phyloP scores from a whole-genome alignment of 2,797 vertebrate genomes.

The Sebastes minor region DNA sequence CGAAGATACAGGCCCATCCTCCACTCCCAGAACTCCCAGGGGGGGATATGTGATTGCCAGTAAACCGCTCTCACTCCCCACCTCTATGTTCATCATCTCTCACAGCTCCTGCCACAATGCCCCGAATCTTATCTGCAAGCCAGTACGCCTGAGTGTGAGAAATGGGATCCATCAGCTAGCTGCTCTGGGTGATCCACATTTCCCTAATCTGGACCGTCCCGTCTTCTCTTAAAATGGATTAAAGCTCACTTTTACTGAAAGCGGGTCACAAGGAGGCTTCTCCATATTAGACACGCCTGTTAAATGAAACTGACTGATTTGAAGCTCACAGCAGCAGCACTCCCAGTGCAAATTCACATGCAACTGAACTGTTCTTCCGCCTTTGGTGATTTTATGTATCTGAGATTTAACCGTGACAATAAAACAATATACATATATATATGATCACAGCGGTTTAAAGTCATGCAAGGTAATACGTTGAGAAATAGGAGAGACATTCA shows the following conservation, averaged over 20 bases:
- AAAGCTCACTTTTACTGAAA: constrained; percentile 62
- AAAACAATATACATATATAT: constrained; percentile 22
- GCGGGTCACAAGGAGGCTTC: constrained; percentile 58
- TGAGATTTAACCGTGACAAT: constrained; percentile 29
- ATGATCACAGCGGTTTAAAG: constrained; percentile 12
- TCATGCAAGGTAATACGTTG: constrained; percentile 2
- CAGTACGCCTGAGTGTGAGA: constrained; percentile 56
- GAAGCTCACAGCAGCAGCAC: constrained; percentile 19
- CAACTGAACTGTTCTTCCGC: not conserved
- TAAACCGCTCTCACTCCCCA: constrained; percentile 65
- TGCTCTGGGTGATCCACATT: constrained; percentile 68
- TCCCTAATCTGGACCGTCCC: constrained; percentile 69
- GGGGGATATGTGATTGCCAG: constrained; percentile 62
- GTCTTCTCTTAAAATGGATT: constrained; percentile 69
- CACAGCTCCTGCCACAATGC: constrained; percentile 54
- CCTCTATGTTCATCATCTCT: constrained; percentile 65
- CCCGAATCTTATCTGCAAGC: constrained; percentile 68
- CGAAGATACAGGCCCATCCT: constrained; percentile 52
- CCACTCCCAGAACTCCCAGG: constrained; percentile 48
- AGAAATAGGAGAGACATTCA: constrained; percentile 21
- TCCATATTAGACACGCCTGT: constrained; percentile 39
- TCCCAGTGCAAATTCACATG: constrained; percentile 10
- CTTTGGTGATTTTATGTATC: constrained; percentile 5
- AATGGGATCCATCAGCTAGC: constrained; percentile 69
- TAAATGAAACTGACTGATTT: constrained; percentile 44